Percentiles rank a stretch among this genome's conserved stretches.
Evolutionary conservation across 2,797 vertebrate species (phyloP).

Genomic region (Peromyscus eremicus): DNA sequence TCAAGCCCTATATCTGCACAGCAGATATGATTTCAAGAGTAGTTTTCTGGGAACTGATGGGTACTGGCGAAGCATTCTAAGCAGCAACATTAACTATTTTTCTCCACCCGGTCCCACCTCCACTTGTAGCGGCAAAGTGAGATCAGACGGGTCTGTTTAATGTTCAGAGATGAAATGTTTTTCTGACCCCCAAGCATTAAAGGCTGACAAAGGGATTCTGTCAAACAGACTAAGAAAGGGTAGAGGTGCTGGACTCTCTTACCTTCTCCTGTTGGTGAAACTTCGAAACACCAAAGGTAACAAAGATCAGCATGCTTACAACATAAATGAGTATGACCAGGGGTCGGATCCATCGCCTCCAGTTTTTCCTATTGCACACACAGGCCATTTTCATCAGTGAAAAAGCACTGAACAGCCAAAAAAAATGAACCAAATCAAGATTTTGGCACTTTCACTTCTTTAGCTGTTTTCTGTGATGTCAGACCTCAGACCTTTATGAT

Average conservation of each 20-base stretch:
- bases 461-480: background rate
- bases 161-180: background rate
- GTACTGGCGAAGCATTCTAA: conserved; percentile 20
- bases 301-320: too few relatives aligned
- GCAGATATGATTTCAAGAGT: conserved; percentile 50
- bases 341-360: conserved; percentile 98
- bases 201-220: background rate
- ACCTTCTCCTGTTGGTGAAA: too few relatives aligned
- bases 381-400: conserved; percentile 92
- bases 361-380: conserved; percentile 93
- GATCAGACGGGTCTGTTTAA: background rate
- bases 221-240: background rate
- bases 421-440: conserved; percentile 19
- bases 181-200: background rate
- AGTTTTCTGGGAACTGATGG: background rate
- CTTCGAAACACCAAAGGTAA: too few relatives aligned
- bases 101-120: background rate
- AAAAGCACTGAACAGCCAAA: background rate
- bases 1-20: background rate
- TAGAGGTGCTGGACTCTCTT: conserved; percentile 70
- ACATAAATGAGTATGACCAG: conserved; percentile 95
- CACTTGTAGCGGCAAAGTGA: conserved; percentile 44
- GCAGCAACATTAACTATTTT: conserved; percentile 2
- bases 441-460: background rate
- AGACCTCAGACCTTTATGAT: background rate